A percentile compares a stretch with the other conserved stretches of the same genome.
Conservation (phyloP, 2,797 vertebrate species). For the Acanthornis magna region DNA sequence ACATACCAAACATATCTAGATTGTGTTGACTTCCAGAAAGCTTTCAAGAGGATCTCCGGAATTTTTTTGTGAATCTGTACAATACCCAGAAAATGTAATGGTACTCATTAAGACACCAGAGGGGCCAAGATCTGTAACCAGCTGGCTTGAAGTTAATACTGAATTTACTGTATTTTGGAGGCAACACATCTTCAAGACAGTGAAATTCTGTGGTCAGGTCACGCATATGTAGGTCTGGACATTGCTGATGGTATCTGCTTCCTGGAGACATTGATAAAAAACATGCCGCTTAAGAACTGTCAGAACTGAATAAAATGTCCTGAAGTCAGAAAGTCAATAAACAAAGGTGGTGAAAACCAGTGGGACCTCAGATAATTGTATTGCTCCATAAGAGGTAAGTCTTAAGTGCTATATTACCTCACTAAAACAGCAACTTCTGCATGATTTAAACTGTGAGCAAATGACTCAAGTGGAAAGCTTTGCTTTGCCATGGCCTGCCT, state of each 20-base stretch:
- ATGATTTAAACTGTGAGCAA: not conserved
- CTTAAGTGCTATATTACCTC: not conserved
- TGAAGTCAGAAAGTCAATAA: not conserved
- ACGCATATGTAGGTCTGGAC: not conserved
- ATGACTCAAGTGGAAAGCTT: slow-evolving; percentile 12
- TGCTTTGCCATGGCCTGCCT: slow-evolving; percentile 35
- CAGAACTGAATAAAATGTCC: not conserved
- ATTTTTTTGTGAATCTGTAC: not conserved
- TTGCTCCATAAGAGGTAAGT: not conserved
- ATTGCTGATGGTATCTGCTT: slow-evolving; percentile 4
- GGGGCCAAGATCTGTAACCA: not conserved
- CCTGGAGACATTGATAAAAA: not conserved
- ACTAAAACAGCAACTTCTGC: not conserved
- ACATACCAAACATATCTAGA: not conserved
- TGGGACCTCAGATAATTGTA: not conserved
- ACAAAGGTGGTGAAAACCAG: not conserved
- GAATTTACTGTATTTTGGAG: not conserved
- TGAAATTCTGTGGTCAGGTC: not conserved
- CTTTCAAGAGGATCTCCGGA: not conserved
- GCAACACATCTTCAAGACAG: not conserved
- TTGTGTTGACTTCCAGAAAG: not conserved
- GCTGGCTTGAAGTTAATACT: not conserved
- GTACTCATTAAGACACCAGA: not conserved
- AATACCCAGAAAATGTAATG: rapidly evolving
- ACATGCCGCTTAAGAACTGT: not conserved